Base-by-base conservation (phyloP, 1,140 invertebrate species). In the Neelides sp. region DNA sequence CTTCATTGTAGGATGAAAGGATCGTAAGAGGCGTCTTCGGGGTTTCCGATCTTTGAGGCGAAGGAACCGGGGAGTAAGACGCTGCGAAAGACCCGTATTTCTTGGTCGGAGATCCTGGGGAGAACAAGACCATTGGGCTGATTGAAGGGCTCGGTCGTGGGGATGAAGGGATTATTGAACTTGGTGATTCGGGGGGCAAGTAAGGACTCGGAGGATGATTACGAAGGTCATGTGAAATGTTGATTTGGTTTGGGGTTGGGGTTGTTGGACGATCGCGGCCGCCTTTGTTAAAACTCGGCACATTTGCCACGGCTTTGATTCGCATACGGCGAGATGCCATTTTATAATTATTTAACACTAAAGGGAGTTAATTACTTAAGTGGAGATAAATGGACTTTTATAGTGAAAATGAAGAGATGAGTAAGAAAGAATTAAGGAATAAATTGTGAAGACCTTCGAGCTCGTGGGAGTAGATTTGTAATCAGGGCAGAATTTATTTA, bases 261-360 rank as follows among this genome's bases (percentile, higher is more conserved):
- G 28, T 5, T 15, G 28, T 8, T 32, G 28, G 28, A 32, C 28
- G 28, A 32, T n/a, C n/a, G n/a, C n/a, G 7, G n/a, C 28, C 7
- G n/a, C n/a, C n/a, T 8, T n/a, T 5, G n/a, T 5, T 32, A 8
- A 13, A 7, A 32, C 35, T 15, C 3, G 54, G 50, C 0, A 58
- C 36, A 17, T 58, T 58, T 19, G 51, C 51, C 17, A 50, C 47
- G 1, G 48, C 47, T 37, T 58, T 58, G 19, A 58, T 58, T 51
- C 52, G 40, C 51, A 54, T 58, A 27, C 56, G 56, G 19, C 56
- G 48, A 35, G 47, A 51, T 23, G 45, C 48, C 52, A 53, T 54
- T 46, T n/a, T n/a, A n/a, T n/a, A n/a, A n/a, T n/a, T n/a, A n/a
- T n/a, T n/a, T n/a, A n/a, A n/a, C n/a, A n/a, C n/a, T n/a, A n/a